Percentiles rank a stretch among this genome's conserved stretches.
These are phyloP conservation scores for Notechis scutatus DNA, from an alignment of 2,113 vertebrate genomes.

Conservation along the genomic window DNA sequence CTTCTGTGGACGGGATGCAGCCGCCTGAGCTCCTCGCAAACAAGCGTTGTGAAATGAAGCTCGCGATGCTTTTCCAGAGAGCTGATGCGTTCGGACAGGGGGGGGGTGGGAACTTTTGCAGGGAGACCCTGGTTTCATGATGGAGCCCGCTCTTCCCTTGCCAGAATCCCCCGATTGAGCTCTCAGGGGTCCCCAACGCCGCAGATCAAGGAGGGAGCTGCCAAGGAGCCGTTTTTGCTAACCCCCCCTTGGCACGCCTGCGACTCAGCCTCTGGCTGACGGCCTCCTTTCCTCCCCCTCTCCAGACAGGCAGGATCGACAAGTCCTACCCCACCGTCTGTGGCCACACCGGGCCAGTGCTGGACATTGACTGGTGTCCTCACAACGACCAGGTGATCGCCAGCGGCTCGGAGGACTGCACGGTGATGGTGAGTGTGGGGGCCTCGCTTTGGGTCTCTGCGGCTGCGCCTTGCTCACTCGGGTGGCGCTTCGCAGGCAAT, in stretches of 20 bases:
- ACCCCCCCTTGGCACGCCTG: not conserved
- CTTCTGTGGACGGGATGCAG: rapidly evolving
- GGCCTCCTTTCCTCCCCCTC: constrained; percentile 39
- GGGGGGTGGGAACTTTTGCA: not conserved
- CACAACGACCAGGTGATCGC: constrained; percentile 96
- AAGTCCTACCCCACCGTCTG: constrained; percentile 96
- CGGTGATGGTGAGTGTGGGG: constrained; percentile 81
- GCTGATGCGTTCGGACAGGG: too few relatives aligned
- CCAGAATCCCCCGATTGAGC: not conserved
- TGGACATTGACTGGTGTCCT: constrained; percentile 97
- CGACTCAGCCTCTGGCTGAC: not conserved
- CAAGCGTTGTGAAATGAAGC: not conserved
- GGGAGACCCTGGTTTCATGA: not conserved
- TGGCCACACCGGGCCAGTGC: constrained; percentile 93
- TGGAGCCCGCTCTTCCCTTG: not conserved
- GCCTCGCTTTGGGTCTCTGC: not conserved
- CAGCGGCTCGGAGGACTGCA: constrained; percentile 95
- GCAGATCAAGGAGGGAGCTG: not conserved
- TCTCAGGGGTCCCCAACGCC: too few relatives aligned
- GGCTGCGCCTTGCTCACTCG: rapidly evolving
- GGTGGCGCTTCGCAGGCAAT: not conserved
- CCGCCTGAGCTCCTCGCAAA: too few relatives aligned
- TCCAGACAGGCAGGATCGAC: constrained; percentile 90
- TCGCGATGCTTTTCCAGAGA: not conserved
- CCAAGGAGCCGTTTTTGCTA: not conserved